Percentiles rank a stretch among this genome's conserved stretches.
These are phyloP conservation scores for Rhinella marina DNA, from an alignment of 2,797 vertebrate species.

Conservation along the genomic window DNA sequence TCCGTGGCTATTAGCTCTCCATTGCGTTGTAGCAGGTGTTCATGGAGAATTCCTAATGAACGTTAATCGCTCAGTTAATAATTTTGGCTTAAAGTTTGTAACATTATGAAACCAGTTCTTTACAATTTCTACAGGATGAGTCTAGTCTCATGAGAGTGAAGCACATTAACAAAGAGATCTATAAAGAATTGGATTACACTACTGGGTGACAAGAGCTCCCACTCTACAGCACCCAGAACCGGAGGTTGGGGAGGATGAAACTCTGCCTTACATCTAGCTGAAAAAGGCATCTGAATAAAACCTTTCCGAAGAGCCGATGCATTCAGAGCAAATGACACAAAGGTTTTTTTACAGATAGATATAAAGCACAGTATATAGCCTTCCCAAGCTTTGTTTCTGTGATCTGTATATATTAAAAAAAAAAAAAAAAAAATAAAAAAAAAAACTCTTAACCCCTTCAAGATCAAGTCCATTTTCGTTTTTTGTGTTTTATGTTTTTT, in stretches of 20 bases:
- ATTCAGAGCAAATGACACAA: too few relatives aligned
- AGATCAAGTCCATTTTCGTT: too few relatives aligned
- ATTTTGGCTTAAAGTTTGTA: slow-evolving; percentile 8
- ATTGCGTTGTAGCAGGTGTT: slow-evolving; percentile 26
- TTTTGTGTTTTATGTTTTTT: too few relatives aligned
- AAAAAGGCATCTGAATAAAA: background rate
- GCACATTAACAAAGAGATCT: background rate
- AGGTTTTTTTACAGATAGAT: too few relatives aligned
- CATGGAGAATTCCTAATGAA: background rate
- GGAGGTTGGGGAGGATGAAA: too few relatives aligned
- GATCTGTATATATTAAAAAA: too few relatives aligned
- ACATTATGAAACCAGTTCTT: slow-evolving; percentile 1
- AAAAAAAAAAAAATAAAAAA: too few relatives aligned
- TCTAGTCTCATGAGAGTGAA: background rate
- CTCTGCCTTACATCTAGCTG: background rate
- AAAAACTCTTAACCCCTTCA: too few relatives aligned
- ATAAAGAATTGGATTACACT: background rate
- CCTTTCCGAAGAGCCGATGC: background rate
- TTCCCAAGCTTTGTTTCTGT: too few relatives aligned
- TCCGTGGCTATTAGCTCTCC: background rate
- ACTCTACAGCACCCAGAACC: background rate
- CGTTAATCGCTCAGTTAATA: slow-evolving; percentile 25
- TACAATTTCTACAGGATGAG: background rate
- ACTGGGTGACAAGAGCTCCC: background rate
- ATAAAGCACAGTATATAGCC: too few relatives aligned